Conservation (phyloP, 2,888 invertebrate genomes). For the Achlya flavicornis region DNA sequence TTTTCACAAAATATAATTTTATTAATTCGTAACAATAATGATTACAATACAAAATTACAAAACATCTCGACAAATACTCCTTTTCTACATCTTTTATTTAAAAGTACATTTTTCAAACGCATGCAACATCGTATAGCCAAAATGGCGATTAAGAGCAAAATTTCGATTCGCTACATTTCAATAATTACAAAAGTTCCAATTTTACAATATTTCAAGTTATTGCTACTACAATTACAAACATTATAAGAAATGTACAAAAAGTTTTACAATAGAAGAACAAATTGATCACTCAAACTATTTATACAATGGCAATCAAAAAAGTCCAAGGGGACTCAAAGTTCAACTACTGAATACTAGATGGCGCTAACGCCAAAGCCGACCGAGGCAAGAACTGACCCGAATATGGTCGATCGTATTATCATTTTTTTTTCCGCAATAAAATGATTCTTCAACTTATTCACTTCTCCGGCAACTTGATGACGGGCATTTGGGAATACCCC, state of each 20-base stretch:
- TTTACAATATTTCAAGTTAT: neutral
- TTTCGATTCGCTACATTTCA: neutral
- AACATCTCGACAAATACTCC: neutral
- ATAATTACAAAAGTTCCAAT: neutral
- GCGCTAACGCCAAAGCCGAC: conserved; percentile 63
- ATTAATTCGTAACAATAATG: conserved; percentile 11
- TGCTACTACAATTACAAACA: conserved; percentile 2
- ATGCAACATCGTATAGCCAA: neutral
- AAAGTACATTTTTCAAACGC: neutral
- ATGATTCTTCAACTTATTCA: conserved; percentile 59
- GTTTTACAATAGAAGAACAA: neutral
- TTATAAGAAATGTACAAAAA: conserved; percentile 3
- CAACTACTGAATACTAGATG: conserved; percentile 55
- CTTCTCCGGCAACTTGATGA: conserved; percentile 86
- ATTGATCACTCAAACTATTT: neutral
- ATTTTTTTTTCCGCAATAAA: conserved; percentile 47
- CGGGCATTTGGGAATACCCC: conserved; percentile 85
- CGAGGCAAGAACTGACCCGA: conserved; percentile 24
- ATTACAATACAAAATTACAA: conserved; percentile 16
- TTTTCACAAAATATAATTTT: neutral
- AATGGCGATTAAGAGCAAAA: neutral
- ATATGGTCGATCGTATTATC: conserved; percentile 21
- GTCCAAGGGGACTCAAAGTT: conserved; percentile 23
- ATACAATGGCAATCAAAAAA: conserved; percentile 19
- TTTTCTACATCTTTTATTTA: neutral